phyloP scores from a whole-genome alignment of 2,888 invertebrate genomes.

The Agapetus fuscipes region DNA sequence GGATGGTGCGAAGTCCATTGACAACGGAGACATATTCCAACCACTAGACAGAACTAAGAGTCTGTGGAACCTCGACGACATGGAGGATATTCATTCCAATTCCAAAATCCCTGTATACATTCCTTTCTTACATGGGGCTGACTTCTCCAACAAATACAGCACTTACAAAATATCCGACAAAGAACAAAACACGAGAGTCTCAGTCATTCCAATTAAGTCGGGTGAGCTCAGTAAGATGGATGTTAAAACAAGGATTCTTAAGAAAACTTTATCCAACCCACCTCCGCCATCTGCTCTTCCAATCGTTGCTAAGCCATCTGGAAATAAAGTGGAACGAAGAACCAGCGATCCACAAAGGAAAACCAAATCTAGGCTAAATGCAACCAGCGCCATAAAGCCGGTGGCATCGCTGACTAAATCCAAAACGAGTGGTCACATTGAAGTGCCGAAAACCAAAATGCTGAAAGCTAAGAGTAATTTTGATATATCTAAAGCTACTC shows the following conservation, averaged over 20 bases:
- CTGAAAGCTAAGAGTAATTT: slow-evolving; percentile 46
- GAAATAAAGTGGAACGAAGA: slow-evolving; percentile 39
- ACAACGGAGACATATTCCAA: slow-evolving; percentile 24
- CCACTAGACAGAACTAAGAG: slow-evolving; percentile 48
- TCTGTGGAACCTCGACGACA: slow-evolving; percentile 49
- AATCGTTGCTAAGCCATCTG: slow-evolving; percentile 38
- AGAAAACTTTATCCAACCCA: slow-evolving; percentile 45
- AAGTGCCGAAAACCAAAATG: slow-evolving; percentile 35
- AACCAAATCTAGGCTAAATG: slow-evolving; percentile 10
- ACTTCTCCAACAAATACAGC: slow-evolving; percentile 37
- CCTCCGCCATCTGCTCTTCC: slow-evolving; percentile 38
- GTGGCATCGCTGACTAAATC: slow-evolving; percentile 25
- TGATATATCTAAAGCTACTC: slow-evolving; percentile 41
- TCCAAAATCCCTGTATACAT: slow-evolving; percentile 32
- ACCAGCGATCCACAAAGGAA: slow-evolving; percentile 36
- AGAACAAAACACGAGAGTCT: slow-evolving; percentile 22
- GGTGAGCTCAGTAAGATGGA: slow-evolving; percentile 44
- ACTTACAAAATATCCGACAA: slow-evolving; percentile 44
- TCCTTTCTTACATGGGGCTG: slow-evolving; percentile 32
- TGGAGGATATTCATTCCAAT: slow-evolving; percentile 40
- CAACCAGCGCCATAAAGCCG: slow-evolving; percentile 2
- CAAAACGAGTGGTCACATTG: slow-evolving; percentile 34
- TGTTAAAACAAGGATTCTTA: slow-evolving; percentile 45
- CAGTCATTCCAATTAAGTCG: slow-evolving; percentile 33
- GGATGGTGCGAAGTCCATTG: slow-evolving; percentile 3